Conservation (phyloP, 1,140 invertebrate genomes). For the Potamilus streckersoni region DNA sequence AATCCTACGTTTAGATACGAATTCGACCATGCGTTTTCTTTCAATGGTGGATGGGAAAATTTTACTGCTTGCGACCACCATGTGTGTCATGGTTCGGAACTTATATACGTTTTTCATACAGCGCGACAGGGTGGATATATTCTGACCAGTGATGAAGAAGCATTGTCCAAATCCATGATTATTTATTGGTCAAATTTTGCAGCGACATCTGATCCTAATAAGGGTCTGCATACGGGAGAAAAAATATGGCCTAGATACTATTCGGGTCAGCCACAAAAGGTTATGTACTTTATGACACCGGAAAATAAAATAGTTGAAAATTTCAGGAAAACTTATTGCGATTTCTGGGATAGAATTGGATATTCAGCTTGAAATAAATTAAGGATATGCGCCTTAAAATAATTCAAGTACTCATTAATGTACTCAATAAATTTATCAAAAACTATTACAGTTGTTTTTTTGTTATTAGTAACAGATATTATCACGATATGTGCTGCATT, state of each 20-base stretch:
- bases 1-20: constrained; percentile 41
- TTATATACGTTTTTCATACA: constrained; percentile 54
- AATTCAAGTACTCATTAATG: too few relatives aligned
- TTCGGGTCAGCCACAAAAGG: constrained; percentile 14
- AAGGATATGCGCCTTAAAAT: too few relatives aligned
- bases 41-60: constrained; percentile 46
- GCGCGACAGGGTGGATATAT: constrained; percentile 27
- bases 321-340: constrained; percentile 38
- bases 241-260: constrained; percentile 42
- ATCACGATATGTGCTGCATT: too few relatives aligned
- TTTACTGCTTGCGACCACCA: constrained; percentile 48
- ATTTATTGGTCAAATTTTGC: constrained; percentile 62
- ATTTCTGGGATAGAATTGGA: constrained; percentile 52
- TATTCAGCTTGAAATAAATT: constrained; percentile 28
- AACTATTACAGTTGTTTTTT: too few relatives aligned
- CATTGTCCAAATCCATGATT: constrained; percentile 42
- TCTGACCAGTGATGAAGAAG: constrained; percentile 41
- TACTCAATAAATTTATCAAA: too few relatives aligned
- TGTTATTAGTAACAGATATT: too few relatives aligned
- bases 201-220: constrained; percentile 47
- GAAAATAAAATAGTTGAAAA: constrained; percentile 26
- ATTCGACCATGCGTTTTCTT: constrained; percentile 52
- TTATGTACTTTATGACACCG: constrained; percentile 43
- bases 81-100: constrained; percentile 58
- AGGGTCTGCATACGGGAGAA: neutral